These are phyloP conservation scores for Hemitrygon akajei DNA, from an alignment of 2,797 vertebrate genomes.

Conservation along the genomic window DNA sequence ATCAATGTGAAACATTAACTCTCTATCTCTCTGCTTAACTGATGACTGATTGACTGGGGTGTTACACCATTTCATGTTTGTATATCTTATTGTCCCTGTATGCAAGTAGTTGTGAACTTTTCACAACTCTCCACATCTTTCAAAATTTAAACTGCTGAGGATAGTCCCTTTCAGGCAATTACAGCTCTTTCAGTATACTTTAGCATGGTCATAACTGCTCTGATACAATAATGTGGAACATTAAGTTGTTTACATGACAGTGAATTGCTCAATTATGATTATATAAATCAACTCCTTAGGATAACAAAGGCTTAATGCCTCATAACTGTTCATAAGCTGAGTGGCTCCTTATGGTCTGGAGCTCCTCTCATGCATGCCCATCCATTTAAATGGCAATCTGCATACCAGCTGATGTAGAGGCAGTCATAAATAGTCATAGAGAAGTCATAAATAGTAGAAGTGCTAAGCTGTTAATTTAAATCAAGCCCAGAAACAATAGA, in stretches of 20 bases:
- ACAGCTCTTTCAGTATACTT: too few relatives aligned
- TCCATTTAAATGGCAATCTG: too few relatives aligned
- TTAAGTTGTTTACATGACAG: neutral
- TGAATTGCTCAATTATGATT: neutral
- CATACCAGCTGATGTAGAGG: neutral
- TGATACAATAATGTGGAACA: too few relatives aligned
- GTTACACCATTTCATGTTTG: neutral
- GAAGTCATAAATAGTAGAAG: neutral
- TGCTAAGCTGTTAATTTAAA: neutral
- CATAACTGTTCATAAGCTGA: neutral
- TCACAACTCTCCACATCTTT: neutral
- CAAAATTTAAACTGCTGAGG: neutral
- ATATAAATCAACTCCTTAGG: neutral
- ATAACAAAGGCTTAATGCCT: neutral
- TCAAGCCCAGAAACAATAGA: neutral
- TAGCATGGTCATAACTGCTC: too few relatives aligned
- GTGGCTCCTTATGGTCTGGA: neutral
- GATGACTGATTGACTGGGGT: neutral
- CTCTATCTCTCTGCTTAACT: neutral
- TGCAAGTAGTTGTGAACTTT: neutral
- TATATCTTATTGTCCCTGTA: neutral
- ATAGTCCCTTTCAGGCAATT: too few relatives aligned
- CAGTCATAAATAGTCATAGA: neutral
- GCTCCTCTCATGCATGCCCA: too few relatives aligned
- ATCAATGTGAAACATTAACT: neutral